Conservation (phyloP, 1,140 invertebrate species). For the Brachionus rotundiformis region DNA sequence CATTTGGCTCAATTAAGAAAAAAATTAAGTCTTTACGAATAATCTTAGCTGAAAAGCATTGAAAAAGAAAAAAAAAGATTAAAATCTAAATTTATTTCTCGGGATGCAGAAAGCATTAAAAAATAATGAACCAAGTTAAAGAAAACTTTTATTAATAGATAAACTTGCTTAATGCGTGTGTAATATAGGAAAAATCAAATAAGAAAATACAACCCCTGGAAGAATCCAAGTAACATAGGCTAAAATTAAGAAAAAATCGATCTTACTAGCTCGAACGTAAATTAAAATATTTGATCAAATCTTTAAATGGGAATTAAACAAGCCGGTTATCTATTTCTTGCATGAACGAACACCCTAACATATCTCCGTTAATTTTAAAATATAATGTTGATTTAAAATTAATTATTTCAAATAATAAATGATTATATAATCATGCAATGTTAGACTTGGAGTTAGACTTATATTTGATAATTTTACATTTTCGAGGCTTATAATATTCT, state of each 20-base stretch:
- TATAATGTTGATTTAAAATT: background rate
- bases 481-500: background rate
- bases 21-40: background rate
- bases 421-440: slow-evolving; percentile 38
- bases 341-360: background rate
- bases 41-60: background rate
- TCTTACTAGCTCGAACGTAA: background rate
- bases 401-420: slow-evolving; percentile 1
- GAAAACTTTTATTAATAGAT: background rate
- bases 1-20: background rate
- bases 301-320: background rate
- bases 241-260: background rate
- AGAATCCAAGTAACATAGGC: background rate
- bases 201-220: background rate
- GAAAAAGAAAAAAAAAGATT: background rate
- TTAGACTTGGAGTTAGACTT: slow-evolving; percentile 13
- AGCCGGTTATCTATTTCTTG: background rate
- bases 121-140: slow-evolving; percentile 3
- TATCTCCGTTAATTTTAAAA: background rate
- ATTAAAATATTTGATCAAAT: background rate
- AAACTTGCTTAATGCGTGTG: background rate
- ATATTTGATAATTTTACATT: slow-evolving; percentile 35
- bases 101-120: background rate
- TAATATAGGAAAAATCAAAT: background rate
- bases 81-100: background rate